Conservation (phyloP, 2,797 vertebrate genomes). For the Furcifer pardalis region DNA sequence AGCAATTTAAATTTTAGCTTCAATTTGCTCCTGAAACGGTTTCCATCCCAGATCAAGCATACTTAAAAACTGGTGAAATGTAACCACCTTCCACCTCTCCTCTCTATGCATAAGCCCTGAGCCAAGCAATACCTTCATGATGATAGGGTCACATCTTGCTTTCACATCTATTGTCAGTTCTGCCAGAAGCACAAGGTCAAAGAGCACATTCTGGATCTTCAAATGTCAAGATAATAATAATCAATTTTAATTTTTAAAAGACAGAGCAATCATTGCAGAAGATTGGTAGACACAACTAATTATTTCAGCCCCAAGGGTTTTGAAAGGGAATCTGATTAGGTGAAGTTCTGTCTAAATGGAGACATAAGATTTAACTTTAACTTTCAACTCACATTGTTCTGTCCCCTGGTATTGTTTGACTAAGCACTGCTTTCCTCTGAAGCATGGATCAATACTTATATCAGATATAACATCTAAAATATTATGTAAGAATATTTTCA, state of each 20-base stretch:
- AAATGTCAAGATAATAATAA: constrained; percentile 15
- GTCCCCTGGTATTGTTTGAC: background rate
- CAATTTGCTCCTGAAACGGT: background rate
- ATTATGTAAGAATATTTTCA: background rate
- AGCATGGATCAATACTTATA: background rate
- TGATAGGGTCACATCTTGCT: background rate
- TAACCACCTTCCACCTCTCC: background rate
- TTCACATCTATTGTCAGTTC: constrained; percentile 21
- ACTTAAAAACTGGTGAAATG: background rate
- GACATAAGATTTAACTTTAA: background rate
- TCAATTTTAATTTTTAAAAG: constrained; percentile 2
- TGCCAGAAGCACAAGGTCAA: background rate
- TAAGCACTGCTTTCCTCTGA: background rate
- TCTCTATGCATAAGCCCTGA: background rate
- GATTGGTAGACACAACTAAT: background rate
- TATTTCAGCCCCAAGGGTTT: background rate
- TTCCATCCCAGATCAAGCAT: background rate
- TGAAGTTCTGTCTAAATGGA: background rate
- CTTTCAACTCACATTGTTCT: background rate
- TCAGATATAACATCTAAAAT: constrained; percentile 2
- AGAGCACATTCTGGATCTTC: background rate
- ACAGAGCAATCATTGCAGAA: background rate
- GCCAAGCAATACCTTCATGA: background rate
- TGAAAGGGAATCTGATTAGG: background rate
- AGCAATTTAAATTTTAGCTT: background rate